phyloP scores from a whole-genome alignment of 2,113 vertebrate genomes.

The Chlorodrepanis virens region DNA sequence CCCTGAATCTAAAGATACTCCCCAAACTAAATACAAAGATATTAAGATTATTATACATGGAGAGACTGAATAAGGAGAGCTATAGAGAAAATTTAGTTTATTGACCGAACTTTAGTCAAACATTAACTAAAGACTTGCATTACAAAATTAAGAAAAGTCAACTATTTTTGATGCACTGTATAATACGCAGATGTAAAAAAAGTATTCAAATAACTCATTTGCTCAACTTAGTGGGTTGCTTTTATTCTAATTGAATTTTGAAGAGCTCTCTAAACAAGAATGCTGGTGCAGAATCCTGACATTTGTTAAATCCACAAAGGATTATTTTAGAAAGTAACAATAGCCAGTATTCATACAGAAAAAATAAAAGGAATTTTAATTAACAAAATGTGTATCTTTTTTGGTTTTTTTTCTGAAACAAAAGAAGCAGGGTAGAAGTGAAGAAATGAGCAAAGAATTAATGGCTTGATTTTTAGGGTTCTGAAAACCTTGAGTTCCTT shows the following conservation, averaged over 20 bases:
- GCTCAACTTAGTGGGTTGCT: background rate
- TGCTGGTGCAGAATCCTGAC: slow-evolving; percentile 30
- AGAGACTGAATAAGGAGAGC: background rate
- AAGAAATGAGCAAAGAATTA: background rate
- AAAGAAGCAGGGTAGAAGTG: background rate
- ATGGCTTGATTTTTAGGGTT: slow-evolving; percentile 8
- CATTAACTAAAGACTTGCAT: background rate
- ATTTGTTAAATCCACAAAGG: slow-evolving; percentile 61
- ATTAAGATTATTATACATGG: background rate
- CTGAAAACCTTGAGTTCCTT: background rate
- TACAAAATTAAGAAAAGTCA: background rate
- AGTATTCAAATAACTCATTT: slow-evolving; percentile 32
- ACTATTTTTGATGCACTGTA: background rate
- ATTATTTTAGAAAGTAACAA: slow-evolving; percentile 64
- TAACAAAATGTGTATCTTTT: slow-evolving; percentile 54
- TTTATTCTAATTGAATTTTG: slow-evolving; percentile 34
- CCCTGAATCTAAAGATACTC: background rate
- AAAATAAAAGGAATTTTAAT: slow-evolving; percentile 40
- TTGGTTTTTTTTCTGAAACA: slow-evolving; percentile 35
- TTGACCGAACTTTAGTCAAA: slow-evolving; percentile 4
- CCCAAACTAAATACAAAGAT: background rate
- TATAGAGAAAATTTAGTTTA: background rate
- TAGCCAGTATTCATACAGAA: slow-evolving; percentile 23
- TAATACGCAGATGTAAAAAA: background rate
- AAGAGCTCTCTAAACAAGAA: slow-evolving; percentile 29